Base-by-base conservation (phyloP, 2,113 vertebrate genomes). In the Cepphus grylle region DNA sequence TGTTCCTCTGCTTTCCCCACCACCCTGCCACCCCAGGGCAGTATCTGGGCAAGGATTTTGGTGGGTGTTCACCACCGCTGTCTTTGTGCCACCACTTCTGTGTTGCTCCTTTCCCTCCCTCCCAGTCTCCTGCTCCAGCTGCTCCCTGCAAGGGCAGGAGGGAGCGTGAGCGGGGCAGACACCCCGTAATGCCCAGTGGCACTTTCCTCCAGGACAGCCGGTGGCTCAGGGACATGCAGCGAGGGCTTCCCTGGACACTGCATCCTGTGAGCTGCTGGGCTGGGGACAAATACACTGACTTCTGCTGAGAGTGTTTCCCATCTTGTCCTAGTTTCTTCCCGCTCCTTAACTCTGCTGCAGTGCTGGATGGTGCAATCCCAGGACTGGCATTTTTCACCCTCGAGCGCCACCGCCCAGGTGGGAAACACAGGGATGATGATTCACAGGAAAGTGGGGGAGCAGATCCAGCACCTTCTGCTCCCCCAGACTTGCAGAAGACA, bases 261-360 rank as follows among this genome's bases (percentile, higher is more conserved):
- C 43, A 25, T 61, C 36, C 58, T 0, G 0, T 18, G 26, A 65
- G 25, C 55, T 1, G 0, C 21, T 0, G 3, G n/a, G 52, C n/a
- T n/a, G 34, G 26, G 59, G 21, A 34, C 49, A 77, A 80, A 52
- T 52, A 53, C 23, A 23, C 4, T 0, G 0, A 15, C 25, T 58
- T 38, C 29, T 32, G 69, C 16, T 58, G n/a, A 42, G 12, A 73
- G 23, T 4, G 0, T 86, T 84, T 91, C 63, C 76, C 18, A 10
- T 32, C n/a, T 45, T 66, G 34, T 66, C 63, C 40, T 45, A 18
- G 30, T 93, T 93, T 63, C 65, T 81, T 56, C 55, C 76, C 32
- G 7, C 67, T 70, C 61, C 29, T 53, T 29, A 15, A 47, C 36
- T 52, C 43, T 16, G 62, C 86, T 67, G 73, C 52, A 22, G 26